These are phyloP conservation scores for Brachypteracias leptosomus DNA, from an alignment of 2,113 vertebrate genomes.

Conservation along the genomic window DNA sequence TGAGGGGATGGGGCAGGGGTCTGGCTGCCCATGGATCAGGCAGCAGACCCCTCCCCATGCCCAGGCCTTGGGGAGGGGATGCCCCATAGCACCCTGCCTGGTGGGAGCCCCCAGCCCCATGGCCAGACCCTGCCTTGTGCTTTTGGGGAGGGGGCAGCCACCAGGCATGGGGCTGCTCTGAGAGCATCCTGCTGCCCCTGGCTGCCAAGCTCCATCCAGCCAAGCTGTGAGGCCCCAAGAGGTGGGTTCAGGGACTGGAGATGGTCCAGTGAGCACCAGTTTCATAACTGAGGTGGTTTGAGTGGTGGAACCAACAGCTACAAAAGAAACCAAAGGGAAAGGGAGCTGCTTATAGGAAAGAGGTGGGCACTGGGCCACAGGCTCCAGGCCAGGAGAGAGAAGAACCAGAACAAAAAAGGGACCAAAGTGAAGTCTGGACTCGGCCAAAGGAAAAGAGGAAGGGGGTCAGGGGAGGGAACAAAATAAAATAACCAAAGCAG, in stretches of 20 bases:
- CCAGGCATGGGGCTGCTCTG: neutral
- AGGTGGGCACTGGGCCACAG: neutral
- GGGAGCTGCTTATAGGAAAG: neutral
- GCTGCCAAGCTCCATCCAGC: neutral
- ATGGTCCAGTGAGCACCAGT: constrained; percentile 69
- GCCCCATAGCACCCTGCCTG: neutral
- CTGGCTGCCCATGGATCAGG: neutral
- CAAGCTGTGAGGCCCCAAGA: neutral
- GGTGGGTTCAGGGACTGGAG: constrained; percentile 52
- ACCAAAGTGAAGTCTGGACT: constrained; percentile 59
- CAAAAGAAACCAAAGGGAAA: constrained; percentile 9
- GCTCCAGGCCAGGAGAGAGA: neutral
- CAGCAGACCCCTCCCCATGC: neutral
- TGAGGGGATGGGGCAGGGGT: neutral
- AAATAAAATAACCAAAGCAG: constrained; percentile 55
- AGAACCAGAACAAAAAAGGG: constrained; percentile 43
- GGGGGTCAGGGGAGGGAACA: neutral
- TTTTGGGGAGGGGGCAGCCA: neutral
- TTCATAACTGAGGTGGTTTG: constrained; percentile 44
- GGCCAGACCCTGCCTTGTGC: neutral
- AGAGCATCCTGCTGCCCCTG: neutral
- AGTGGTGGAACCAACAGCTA: constrained; percentile 20
- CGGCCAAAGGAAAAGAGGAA: neutral
- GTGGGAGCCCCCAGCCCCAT: neutral
- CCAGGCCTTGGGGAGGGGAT: neutral